Base-by-base conservation (phyloP, 2,888 invertebrate species). In the Barypeithes pellucidus region DNA sequence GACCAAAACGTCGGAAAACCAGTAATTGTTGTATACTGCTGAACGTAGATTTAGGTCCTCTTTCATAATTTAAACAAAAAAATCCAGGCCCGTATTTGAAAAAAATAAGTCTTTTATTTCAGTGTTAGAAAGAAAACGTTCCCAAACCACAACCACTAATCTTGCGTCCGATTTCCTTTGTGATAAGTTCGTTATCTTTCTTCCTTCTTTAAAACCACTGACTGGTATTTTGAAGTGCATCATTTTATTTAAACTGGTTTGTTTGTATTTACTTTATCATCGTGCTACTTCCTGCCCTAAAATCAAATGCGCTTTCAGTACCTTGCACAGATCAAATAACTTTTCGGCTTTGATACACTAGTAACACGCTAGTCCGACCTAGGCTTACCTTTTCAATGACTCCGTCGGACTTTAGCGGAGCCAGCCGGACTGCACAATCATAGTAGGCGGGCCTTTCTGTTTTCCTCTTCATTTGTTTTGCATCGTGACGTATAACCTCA, bases 381-480 rank as follows among this genome's bases (percentile, higher is more conserved):
- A 57, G 33, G 33, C 33, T 9, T 0, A 29, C 33, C 18, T 57
- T 33, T 33, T n/a, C 33, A 11, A 33, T 5, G 2, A 0, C n/a
- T n/a, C n/a, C n/a, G n/a, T n/a, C n/a, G n/a, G n/a, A n/a, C n/a
- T n/a, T n/a, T n/a, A n/a, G n/a, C n/a, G n/a, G n/a, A n/a, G n/a
- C n/a, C n/a, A n/a, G n/a, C n/a, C n/a, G 22, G 16, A 8, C 11
- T 12, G 54, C 33, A 33, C 54, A 33, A 33, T 57, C 54, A 18
- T 63, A 47, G 63, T 63, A 63, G 63, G 63, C 63, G 63, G 29
- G 47, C 8, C 45, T 24, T 52, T 54, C 41, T 39, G 14, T 54
- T 43, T 67, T 59, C 39, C 36, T 68, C 67, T 68, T 57, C 47
- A 59, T 47, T 68, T 60, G 59, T 67, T 67, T 59, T 33, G 50